These are phyloP conservation scores for Laticauda colubrina DNA, from an alignment of 2,113 vertebrate species.

Conservation along the genomic window DNA sequence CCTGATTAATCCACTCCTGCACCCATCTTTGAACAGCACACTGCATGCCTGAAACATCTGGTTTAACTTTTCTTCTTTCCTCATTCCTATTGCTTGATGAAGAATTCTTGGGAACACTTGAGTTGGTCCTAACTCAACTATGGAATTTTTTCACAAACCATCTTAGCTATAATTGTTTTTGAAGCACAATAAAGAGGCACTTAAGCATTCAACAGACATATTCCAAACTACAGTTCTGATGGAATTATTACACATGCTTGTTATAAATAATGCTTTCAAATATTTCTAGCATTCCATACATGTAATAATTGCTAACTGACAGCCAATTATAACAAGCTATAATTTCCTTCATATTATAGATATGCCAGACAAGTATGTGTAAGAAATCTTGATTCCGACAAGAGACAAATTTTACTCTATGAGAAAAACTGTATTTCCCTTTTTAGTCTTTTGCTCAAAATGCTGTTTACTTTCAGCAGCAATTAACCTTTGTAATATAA, in stretches of 20 bases:
- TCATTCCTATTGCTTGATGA: background rate
- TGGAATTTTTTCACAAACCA: background rate
- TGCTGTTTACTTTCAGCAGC: slow-evolving; percentile 4
- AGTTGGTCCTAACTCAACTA: background rate
- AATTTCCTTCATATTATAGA: background rate
- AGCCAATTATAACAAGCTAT: background rate
- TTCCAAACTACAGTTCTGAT: background rate
- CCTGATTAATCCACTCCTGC: background rate
- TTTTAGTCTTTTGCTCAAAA: rapidly evolving
- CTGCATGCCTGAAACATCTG: background rate
- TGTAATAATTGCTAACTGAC: background rate
- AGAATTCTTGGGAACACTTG: background rate
- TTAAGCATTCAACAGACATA: background rate
- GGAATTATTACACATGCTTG: background rate
- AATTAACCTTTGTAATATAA: background rate
- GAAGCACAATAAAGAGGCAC: background rate
- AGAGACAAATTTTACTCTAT: background rate
- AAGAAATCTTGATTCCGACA: background rate
- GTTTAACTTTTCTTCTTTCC: background rate
- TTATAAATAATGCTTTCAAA: background rate
- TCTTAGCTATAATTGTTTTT: background rate
- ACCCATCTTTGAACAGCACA: background rate
- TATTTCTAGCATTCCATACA: background rate
- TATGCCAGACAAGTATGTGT: background rate
- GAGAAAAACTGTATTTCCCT: background rate